A percentile compares a stretch with the other conserved stretches of the same genome.
Evolutionary conservation across 2,113 vertebrate genomes (phyloP).

Genomic region (Notarius lentiginosus): DNA sequence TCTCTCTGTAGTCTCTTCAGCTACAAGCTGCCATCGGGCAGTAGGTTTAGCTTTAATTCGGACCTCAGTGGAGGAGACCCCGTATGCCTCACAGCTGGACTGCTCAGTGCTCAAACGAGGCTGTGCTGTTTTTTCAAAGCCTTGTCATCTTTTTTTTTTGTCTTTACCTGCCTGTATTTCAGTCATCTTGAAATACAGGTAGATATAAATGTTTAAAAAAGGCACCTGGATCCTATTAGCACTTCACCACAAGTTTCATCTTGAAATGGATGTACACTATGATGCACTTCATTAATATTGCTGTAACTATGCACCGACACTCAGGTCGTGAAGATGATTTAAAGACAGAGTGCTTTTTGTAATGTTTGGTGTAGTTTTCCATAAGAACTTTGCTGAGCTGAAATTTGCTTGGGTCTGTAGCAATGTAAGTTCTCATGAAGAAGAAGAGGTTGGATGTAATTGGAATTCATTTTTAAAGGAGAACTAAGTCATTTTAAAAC

Average conservation of each 20-base stretch:
- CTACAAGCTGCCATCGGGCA: slow-evolving; percentile 28
- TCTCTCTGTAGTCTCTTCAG: slow-evolving; percentile 33
- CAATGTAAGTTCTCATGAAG: background rate
- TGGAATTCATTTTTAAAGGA: background rate
- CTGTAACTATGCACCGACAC: background rate
- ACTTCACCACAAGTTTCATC: background rate
- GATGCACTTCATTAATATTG: background rate
- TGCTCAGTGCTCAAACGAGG: background rate
- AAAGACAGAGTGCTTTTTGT: background rate
- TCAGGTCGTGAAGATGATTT: background rate
- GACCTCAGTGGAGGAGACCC: slow-evolving; percentile 19
- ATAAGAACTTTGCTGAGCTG: no score
- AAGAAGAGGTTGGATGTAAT: background rate
- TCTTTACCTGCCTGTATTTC: background rate
- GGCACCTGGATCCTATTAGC: background rate
- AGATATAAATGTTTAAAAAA: background rate
- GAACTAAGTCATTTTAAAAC: background rate
- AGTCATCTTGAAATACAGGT: background rate
- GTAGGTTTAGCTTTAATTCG: slow-evolving; percentile 12
- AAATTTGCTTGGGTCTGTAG: background rate
- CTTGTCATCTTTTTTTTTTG: background rate
- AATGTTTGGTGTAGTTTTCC: background rate
- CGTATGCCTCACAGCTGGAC: slow-evolving; percentile 24
- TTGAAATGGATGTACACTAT: background rate
- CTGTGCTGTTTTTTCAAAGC: background rate